A percentile compares a stretch with the other conserved stretches of the same genome.
These are phyloP conservation scores for Saccostrea cuccullata DNA, from an alignment of 1,140 invertebrate species.

Conservation along the genomic window DNA sequence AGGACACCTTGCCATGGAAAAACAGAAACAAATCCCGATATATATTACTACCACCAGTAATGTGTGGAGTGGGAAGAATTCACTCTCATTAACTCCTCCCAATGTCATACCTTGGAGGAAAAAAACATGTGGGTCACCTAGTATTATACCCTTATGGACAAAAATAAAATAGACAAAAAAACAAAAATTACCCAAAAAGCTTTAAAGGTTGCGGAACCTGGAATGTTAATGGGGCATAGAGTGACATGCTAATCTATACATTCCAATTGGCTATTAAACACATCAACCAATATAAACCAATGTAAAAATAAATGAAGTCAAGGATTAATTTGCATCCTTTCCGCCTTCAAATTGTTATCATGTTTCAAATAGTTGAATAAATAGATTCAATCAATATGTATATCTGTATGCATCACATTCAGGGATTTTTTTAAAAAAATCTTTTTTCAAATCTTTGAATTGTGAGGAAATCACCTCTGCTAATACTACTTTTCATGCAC, in stretches of 20 bases:
- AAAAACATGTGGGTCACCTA: not conserved
- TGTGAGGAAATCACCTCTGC: too few species aligned
- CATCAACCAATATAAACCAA: not conserved
- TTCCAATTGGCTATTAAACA: not conserved
- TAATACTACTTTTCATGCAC: too few species aligned
- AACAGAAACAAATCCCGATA: not conserved
- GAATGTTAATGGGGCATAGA: not conserved
- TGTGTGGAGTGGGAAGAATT: not conserved
- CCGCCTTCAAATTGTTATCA: too few species aligned
- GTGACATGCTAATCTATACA: not conserved
- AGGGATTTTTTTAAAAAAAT: too few species aligned
- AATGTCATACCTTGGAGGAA: not conserved
- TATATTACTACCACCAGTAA: not conserved
- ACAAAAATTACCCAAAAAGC: not conserved
- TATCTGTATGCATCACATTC: too few species aligned
- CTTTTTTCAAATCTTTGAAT: too few species aligned
- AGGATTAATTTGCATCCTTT: not conserved
- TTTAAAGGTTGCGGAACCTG: not conserved
- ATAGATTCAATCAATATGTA: too few species aligned
- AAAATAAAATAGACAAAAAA: not conserved
- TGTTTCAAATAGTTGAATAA: too few species aligned
- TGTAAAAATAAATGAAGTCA: not conserved
- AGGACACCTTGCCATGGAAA: not conserved
- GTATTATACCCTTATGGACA: not conserved
- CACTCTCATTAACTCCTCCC: not conserved